These are phyloP conservation scores for Pachyrhynchus sulphureomaculatus DNA, from an alignment of 1,140 invertebrate genomes.

Conservation along the genomic window DNA sequence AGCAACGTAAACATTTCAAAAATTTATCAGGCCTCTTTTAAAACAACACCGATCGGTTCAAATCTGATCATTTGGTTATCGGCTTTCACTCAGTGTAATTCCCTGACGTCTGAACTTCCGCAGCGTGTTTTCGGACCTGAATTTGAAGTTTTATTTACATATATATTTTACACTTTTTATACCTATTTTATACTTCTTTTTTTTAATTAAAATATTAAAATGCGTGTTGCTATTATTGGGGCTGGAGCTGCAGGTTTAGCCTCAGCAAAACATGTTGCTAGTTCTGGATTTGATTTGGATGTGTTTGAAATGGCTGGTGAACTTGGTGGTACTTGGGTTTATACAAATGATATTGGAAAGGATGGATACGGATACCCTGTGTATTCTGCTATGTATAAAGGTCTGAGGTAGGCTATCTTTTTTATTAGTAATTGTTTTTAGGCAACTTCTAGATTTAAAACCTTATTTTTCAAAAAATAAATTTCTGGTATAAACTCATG, in stretches of 20 bases:
- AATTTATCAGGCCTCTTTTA: constrained; percentile 2
- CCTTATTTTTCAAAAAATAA: too few species aligned
- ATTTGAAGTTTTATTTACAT: neutral
- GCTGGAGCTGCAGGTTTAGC: constrained; percentile 67
- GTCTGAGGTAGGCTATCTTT: constrained; percentile 63
- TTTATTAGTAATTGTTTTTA: neutral
- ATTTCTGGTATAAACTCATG: too few species aligned
- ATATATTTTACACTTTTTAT: neutral
- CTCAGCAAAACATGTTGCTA: constrained; percentile 55
- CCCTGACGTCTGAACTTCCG: neutral
- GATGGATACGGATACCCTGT: constrained; percentile 77
- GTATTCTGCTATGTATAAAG: constrained; percentile 87
- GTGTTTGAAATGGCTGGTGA: constrained; percentile 72
- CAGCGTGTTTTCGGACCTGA: neutral
- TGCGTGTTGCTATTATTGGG: constrained; percentile 64
- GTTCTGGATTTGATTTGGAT: constrained; percentile 52
- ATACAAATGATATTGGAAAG: constrained; percentile 66
- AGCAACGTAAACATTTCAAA: neutral
- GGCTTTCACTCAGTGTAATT: constrained; percentile 9
- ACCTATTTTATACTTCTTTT: neutral
- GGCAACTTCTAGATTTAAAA: too few species aligned
- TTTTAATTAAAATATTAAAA: constrained; percentile 35
- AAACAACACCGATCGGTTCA: constrained; percentile 2
- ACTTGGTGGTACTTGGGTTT: constrained; percentile 90
- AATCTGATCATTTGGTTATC: constrained; percentile 6